Evolutionary conservation across 2,888 invertebrate genomes (phyloP).

Genomic region (Platycheirus rosarum): DNA sequence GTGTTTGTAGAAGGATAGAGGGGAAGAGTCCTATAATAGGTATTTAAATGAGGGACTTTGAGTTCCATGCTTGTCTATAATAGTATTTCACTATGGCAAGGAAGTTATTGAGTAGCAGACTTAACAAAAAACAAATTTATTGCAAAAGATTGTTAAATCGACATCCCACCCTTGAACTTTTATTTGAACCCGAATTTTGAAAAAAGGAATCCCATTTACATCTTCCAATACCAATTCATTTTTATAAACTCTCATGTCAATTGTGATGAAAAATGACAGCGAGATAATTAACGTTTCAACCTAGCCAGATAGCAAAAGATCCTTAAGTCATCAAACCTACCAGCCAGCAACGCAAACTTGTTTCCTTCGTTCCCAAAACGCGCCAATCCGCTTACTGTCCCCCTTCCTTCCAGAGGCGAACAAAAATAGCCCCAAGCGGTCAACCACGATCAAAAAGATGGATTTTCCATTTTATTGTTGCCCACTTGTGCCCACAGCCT

Average conservation of each 20-base stretch:
- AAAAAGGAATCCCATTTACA: no score
- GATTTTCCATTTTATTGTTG: conserved; percentile 61
- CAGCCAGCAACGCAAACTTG: conserved; percentile 44
- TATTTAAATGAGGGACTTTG: no score
- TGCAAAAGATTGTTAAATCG: no score
- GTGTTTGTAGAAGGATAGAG: not conserved
- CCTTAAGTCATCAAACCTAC: conserved; percentile 37
- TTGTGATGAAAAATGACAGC: conserved; percentile 66
- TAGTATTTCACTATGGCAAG: no score
- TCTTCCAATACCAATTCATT: not conserved
- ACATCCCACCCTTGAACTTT: no score
- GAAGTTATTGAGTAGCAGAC: no score
- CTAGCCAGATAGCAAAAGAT: conserved; percentile 16
- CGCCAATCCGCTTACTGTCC: not conserved
- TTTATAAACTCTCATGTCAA: conserved; percentile 54
- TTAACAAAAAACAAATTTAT: no score
- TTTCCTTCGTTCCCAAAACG: conserved; percentile 35
- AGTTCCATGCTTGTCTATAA: no score
- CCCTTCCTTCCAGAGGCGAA: conserved; percentile 22
- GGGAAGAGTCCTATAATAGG: no score
- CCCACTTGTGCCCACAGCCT: conserved; percentile 54
- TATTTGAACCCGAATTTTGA: no score
- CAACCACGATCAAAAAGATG: conserved; percentile 52
- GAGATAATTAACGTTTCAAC: conserved; percentile 69
- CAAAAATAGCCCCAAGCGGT: conserved; percentile 31